Percentiles rank a stretch among this genome's conserved stretches.
phyloP scores from a whole-genome alignment of 2,888 invertebrate genomes.

The Digitonthophagus gazella region DNA sequence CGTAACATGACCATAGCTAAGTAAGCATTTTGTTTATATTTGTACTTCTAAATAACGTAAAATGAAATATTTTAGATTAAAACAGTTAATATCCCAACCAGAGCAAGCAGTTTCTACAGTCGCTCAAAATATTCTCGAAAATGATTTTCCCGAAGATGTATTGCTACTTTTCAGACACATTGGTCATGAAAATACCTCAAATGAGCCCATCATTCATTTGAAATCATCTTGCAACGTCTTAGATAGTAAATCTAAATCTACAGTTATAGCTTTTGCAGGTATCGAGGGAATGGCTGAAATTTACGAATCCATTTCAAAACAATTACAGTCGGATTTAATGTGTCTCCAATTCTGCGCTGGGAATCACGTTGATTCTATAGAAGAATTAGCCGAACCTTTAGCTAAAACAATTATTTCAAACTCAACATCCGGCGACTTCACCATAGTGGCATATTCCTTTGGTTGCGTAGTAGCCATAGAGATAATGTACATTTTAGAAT shows the following conservation, averaged over 20 bases:
- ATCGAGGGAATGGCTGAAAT: conserved; percentile 68
- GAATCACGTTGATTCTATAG: conserved; percentile 49
- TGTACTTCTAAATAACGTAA: background rate
- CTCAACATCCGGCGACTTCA: conserved; percentile 53
- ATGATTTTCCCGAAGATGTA: too few relatives aligned
- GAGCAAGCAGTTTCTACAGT: conserved; percentile 1
- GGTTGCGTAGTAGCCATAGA: conserved; percentile 76
- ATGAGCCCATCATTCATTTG: too few relatives aligned
- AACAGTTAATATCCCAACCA: conserved; percentile 54
- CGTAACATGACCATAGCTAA: conserved; percentile 75
- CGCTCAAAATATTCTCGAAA: conserved; percentile 8
- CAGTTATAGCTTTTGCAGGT: conserved; percentile 55
- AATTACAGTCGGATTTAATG: conserved; percentile 55
- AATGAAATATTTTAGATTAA: conserved; percentile 46
- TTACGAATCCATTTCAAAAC: conserved; percentile 58
- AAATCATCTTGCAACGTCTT: too few relatives aligned
- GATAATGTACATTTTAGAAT: conserved; percentile 68
- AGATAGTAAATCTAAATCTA: conserved; percentile 28
- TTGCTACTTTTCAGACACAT: too few relatives aligned
- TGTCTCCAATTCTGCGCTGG: conserved; percentile 57
- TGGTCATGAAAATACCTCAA: too few relatives aligned
- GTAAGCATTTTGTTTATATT: conserved; percentile 7
- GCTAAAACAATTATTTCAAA: conserved; percentile 52
- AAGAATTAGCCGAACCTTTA: conserved; percentile 55
- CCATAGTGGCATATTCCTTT: conserved; percentile 82